phyloP scores from a whole-genome alignment of 2,113 vertebrate species.

The Oncorhynchus nerka region DNA sequence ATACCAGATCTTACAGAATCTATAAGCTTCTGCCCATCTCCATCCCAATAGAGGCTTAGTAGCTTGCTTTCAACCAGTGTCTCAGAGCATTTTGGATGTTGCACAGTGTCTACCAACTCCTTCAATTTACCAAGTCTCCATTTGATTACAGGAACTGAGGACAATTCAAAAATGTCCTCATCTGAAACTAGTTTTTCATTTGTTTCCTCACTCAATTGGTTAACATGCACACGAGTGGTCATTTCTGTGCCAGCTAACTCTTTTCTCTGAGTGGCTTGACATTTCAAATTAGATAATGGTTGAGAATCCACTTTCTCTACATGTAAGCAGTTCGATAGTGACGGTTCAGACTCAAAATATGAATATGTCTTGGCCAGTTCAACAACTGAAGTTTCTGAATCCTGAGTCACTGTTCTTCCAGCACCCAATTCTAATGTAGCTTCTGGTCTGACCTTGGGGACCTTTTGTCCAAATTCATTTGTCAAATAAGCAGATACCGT shows the following conservation, averaged over 20 bases:
- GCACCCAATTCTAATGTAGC: background rate
- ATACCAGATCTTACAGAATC: background rate
- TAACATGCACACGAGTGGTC: background rate
- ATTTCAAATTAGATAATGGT: background rate
- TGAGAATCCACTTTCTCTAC: background rate
- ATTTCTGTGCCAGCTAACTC: background rate
- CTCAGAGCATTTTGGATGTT: background rate
- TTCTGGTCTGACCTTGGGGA: background rate
- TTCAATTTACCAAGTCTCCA: slow-evolving; percentile 32
- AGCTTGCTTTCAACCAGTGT: accelerated
- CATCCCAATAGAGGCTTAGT: slow-evolving; percentile 43
- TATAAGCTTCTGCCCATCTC: accelerated
- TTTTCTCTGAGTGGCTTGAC: background rate
- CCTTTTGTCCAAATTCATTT: background rate
- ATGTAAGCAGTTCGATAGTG: background rate
- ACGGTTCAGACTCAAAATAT: background rate
- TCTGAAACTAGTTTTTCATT: background rate
- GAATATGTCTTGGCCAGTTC: background rate
- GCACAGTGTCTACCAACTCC: background rate
- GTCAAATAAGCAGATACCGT: background rate
- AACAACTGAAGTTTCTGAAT: background rate
- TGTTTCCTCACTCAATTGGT: background rate
- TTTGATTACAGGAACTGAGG: slow-evolving; percentile 23
- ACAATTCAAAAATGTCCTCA: background rate
- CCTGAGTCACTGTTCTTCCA: background rate